Base-by-base conservation (phyloP, 2,113 vertebrate genomes). In the Willisornis vidua region DNA sequence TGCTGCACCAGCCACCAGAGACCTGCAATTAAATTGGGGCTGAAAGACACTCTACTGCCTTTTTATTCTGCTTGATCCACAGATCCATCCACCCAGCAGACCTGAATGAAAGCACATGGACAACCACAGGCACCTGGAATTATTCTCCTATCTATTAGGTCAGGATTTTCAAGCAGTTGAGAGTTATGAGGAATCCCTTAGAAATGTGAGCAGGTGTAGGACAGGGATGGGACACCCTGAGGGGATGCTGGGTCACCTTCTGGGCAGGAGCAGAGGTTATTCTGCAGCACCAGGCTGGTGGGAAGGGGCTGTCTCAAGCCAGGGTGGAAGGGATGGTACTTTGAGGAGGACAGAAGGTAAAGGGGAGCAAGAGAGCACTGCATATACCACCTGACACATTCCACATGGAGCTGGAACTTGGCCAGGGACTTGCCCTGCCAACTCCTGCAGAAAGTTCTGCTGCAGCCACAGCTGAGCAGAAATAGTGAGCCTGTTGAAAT, bases 401-500 rank as follows among this genome's bases (percentile, higher is more conserved):
- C 87, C 91, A 62, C 78, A 24, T 18, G 85, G 85, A 89, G 41
- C 62, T 94, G 88, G 79, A 73, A 33, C 35, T 4, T 8, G 46
- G 75, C 85, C 81, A 65, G 48, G 74, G 57, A 48, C 43, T 91
- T 45, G 24, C 33, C 9, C 52, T 85, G 70, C 59, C 45, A 33
- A 84, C 63, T 67, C 67, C 11, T 67, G 57, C 78, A 63, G 33
- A 85, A 92, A 23, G 39, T 63, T 78, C 70, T 67, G 55, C 70
- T 7, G 39, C 45, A 94, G 39, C 52, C 71, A 1, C 10, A 63
- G 35, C 4, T 55, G 72, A 77, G 83, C 68, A 74, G 28, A 74
- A 93, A 89, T 9, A n/a, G 77, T 1, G 11, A 78, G 41, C 43
- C 72, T 59, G 81, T 68, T 77, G 59, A 88, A 94, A 92, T 81